Evolutionary conservation across 2,888 invertebrate genomes (phyloP), one percentile per base, ranked within the genome.

Genomic region (Dimorphilus gyrociliatus): DNA sequence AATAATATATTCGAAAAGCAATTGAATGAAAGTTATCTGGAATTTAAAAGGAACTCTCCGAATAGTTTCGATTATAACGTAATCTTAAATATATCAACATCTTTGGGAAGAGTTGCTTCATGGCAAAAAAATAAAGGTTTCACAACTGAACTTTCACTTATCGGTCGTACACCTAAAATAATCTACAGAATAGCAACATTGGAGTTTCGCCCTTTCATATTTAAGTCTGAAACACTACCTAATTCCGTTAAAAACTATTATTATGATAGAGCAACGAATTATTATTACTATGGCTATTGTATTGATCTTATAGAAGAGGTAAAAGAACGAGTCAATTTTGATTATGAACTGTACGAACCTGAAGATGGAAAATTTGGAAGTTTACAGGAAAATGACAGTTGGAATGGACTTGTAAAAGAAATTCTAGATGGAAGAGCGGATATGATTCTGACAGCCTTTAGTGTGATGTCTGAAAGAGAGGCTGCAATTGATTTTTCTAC

Each of bases 401-500:
- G 59, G 59, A 48, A 47, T 25, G 57, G 56, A 3, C 47, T 50
- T 19, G 48, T 57, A n/a, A 44, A 44, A 15, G 54, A 59, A 30
- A 39, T 59, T 4, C 46, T 53, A 12, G 39, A 48, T 14, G 51
- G 51, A 42, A 55, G 74, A 46, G 92, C 90, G 0, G 92, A 94
- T 55, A 86, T 94, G 42, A 90, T 82, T 0, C 62, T 94, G 7
- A 82, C 85, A 2, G 81, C 90, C 0, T 70, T 94, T 55, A 85
- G 88, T 0, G 90, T 94, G 0, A 92, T 90, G 85, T 90, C 92
- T 0, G 92, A 92, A 52, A 68, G 94, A 21, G 56, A 56, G 35
- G 51, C 82, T 51, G 86, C 90, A 0, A 84, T 94, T 2, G 94
- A 94, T 63, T 94, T 92, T 58, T 94, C 94, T 0, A 86, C 94